A percentile compares a stretch with the other conserved stretches of the same genome.
phyloP scores from a whole-genome alignment of 2,113 vertebrate species.

The Agelaius tricolor region DNA sequence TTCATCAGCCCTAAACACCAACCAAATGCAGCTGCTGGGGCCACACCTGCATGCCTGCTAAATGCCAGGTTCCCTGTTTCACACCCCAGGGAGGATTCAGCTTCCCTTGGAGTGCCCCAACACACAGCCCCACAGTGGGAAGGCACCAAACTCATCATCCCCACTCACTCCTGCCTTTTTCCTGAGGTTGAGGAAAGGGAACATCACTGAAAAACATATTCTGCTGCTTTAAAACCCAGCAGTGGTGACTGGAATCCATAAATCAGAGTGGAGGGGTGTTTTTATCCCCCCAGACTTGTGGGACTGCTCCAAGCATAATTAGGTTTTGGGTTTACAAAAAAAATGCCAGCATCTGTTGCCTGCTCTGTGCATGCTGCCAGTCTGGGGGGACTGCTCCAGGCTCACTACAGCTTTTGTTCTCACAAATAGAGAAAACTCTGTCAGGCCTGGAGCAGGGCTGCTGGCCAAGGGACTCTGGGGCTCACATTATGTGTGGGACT shows the following conservation, averaged over 20 bases:
- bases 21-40: neutral
- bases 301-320: slow-evolving; percentile 64
- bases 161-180: neutral
- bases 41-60: neutral
- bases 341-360: slow-evolving; percentile 62
- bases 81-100: neutral
- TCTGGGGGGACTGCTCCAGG: slow-evolving; percentile 41
- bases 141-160: neutral
- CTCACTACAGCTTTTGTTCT: slow-evolving; percentile 54
- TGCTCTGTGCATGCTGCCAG: slow-evolving; percentile 12
- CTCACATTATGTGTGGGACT: neutral
- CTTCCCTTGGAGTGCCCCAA: neutral
- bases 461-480: neutral
- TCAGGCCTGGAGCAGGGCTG: neutral
- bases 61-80: neutral
- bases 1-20: neutral
- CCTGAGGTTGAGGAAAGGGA: neutral
- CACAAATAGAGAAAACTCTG: slow-evolving; percentile 42
- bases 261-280: neutral
- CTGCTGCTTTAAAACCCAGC: slow-evolving; percentile 15
- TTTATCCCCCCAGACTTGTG: neutral
- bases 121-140: accelerated
- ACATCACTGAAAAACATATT: neutral
- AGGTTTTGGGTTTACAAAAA: slow-evolving; percentile 66
- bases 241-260: slow-evolving; percentile 19